These are phyloP conservation scores for Fopius arisanus DNA, from an alignment of 1,140 invertebrate genomes.

Conservation along the genomic window DNA sequence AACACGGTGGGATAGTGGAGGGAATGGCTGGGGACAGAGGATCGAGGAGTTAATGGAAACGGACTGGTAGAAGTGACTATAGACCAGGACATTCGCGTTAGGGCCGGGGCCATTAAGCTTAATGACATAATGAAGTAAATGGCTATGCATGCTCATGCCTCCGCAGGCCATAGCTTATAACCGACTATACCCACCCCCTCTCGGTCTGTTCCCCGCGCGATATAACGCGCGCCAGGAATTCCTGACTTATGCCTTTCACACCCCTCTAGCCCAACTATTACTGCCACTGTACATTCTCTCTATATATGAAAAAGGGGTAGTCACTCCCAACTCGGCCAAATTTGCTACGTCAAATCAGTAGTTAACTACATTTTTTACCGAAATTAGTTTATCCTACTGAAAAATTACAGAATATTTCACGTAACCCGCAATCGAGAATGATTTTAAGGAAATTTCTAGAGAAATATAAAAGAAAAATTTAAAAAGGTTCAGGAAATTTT, in stretches of 20 bases:
- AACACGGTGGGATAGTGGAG: not conserved
- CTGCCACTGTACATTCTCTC: not conserved
- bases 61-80: constrained; percentile 61
- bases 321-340: not conserved
- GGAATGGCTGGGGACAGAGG: not conserved
- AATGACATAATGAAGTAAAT: constrained; percentile 69
- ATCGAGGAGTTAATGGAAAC: constrained; percentile 59
- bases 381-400: too few species aligned
- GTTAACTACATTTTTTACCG: too few species aligned
- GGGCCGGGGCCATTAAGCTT: constrained; percentile 65
- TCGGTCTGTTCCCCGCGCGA: constrained; percentile 51
- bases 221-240: constrained; percentile 65
- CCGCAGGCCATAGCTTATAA: constrained; percentile 61
- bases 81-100: constrained; percentile 60
- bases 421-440: too few species aligned
- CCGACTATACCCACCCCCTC: constrained; percentile 32
- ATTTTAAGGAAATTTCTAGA: too few species aligned
- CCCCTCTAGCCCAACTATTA: constrained; percentile 46
- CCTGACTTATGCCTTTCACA: constrained; percentile 60
- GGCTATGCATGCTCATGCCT: constrained; percentile 60
- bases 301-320: constrained; percentile 40
- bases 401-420: too few species aligned
- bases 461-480: too few species aligned
- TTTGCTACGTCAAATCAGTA: not conserved
- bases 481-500: too few species aligned